Evolutionary conservation across 2,113 vertebrate genomes (phyloP).

Genomic region (Scopus umbretta): DNA sequence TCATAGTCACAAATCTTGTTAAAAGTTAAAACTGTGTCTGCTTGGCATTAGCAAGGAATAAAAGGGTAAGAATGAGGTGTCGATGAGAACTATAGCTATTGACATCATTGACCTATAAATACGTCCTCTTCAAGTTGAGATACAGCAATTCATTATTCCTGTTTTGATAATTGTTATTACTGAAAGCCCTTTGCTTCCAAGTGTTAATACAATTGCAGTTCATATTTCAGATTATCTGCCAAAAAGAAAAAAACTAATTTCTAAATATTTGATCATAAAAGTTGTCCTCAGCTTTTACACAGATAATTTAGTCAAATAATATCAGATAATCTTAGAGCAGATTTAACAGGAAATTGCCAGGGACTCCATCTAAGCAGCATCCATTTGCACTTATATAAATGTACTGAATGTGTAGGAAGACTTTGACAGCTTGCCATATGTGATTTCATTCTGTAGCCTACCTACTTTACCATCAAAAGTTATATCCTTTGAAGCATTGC

Average conservation of each 20-base stretch:
- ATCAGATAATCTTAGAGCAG: slow-evolving; percentile 77
- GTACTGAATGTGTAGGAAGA: slow-evolving; percentile 86
- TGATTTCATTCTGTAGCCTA: slow-evolving; percentile 91
- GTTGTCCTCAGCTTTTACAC: slow-evolving; percentile 70
- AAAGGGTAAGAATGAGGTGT: slow-evolving; percentile 56
- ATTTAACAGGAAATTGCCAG: slow-evolving; percentile 76
- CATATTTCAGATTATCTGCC: slow-evolving; percentile 74
- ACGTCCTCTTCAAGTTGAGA: slow-evolving; percentile 65
- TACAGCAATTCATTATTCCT: slow-evolving; percentile 67
- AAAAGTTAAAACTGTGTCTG: slow-evolving; percentile 52
- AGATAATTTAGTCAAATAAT: slow-evolving; percentile 83
- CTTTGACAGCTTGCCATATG: slow-evolving; percentile 91
- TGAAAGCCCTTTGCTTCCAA: slow-evolving; percentile 71
- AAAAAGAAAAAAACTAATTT: slow-evolving; percentile 75
- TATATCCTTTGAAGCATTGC: slow-evolving; percentile 86
- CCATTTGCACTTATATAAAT: slow-evolving; percentile 97
- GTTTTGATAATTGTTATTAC: slow-evolving; percentile 76
- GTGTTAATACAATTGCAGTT: slow-evolving; percentile 73
- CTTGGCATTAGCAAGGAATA: slow-evolving; percentile 45
- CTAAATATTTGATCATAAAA: slow-evolving; percentile 82
- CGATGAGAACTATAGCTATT: slow-evolving; percentile 66
- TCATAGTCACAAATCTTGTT: slow-evolving; percentile 31
- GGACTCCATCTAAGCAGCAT: slow-evolving; percentile 75
- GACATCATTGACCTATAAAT: slow-evolving; percentile 78
- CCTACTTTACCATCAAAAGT: slow-evolving; percentile 88